phyloP scores from a whole-genome alignment of 2,113 vertebrate species.

The Cyrtonyx montezumae region DNA sequence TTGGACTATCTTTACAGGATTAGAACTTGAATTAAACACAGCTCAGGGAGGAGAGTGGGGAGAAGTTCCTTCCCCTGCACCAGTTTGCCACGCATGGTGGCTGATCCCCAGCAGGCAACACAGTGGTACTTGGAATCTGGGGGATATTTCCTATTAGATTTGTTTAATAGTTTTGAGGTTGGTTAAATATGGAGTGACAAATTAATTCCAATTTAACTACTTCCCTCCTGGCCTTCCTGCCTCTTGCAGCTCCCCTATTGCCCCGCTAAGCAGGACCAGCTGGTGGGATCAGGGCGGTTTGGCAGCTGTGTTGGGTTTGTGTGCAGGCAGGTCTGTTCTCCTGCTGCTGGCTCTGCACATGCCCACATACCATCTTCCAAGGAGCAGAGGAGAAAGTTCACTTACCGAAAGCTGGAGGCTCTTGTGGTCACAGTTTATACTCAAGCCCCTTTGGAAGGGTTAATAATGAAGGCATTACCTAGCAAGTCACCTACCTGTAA shows the following conservation, averaged over 20 bases:
- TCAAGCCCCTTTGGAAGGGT: background rate
- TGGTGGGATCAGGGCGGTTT: background rate
- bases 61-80: background rate
- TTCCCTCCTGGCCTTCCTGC: slow-evolving; percentile 48
- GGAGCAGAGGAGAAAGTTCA: background rate
- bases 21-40: background rate
- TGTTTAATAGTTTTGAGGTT: slow-evolving; percentile 55
- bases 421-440: background rate
- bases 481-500: background rate
- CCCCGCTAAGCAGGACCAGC: slow-evolving; percentile 28
- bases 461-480: background rate
- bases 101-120: background rate
- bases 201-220: slow-evolving; percentile 67
- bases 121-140: background rate
- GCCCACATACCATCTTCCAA: background rate
- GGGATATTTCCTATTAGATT: slow-evolving; percentile 57
- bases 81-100: background rate
- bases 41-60: background rate
- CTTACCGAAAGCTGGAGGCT: rapidly evolving
- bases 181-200: slow-evolving; percentile 63
- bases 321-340: background rate
- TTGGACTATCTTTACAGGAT: background rate
- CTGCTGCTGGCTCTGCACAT: rapidly evolving
- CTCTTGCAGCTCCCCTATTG: slow-evolving; percentile 7
- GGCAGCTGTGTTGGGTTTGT: background rate